Conservation (phyloP, 2,888 invertebrate genomes). For the Spatulosminthurus flaviceps region DNA sequence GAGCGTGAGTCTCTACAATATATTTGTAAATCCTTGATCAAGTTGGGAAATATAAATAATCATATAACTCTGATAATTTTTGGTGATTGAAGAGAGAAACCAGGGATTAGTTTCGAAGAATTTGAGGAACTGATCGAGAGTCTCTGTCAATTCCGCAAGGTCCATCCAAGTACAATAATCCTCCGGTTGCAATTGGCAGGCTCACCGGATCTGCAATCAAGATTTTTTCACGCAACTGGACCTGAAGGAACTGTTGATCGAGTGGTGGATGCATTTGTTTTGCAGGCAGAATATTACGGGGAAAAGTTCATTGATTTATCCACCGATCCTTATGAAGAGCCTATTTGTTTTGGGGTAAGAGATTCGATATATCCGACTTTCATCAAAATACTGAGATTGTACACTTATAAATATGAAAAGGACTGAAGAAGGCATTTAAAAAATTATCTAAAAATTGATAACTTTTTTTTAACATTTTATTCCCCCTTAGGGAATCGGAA, state of each 20-base stretch:
- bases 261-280: constrained; percentile 40
- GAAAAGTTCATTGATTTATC: constrained; percentile 36
- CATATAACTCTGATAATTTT: neutral
- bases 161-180: constrained; percentile 20
- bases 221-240: constrained; percentile 8
- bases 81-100: constrained; percentile 22
- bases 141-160: constrained; percentile 13
- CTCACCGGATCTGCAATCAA: neutral
- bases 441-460: too few relatives aligned
- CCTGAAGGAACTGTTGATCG: constrained; percentile 42
- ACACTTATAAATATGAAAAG: too few relatives aligned
- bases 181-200: constrained; percentile 19
- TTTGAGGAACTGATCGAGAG: constrained; percentile 18
- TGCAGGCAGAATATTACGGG: neutral
- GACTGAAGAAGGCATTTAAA: too few relatives aligned
- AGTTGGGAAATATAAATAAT: neutral
- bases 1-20: constrained; percentile 15
- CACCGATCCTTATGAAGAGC: constrained; percentile 37
- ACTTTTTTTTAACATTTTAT: neutral
- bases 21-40: neutral
- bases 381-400: too few relatives aligned
- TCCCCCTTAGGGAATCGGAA: neutral
- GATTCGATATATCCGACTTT: too few relatives aligned
- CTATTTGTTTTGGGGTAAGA: constrained; percentile 42
- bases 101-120: constrained; percentile 15